A percentile compares a stretch with the other conserved stretches of the same genome.
These are phyloP conservation scores for Polydrusus cervinus DNA, from an alignment of 2,888 invertebrate species.

Conservation along the genomic window DNA sequence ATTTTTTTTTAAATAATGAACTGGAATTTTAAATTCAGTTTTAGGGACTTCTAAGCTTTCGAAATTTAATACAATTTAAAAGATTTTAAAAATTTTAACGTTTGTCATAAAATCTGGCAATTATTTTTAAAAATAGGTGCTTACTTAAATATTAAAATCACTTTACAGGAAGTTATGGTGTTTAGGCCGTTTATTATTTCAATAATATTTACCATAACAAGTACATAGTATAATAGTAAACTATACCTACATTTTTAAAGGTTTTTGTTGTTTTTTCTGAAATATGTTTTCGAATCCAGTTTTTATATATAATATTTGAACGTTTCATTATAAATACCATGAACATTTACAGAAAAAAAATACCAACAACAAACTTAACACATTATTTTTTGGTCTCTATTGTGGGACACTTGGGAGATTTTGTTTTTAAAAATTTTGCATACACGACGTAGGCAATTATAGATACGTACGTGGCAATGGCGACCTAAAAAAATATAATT, in stretches of 20 bases:
- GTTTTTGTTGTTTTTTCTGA: background rate
- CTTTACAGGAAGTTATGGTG: too few species aligned
- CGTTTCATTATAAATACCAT: background rate
- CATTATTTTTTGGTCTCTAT: background rate
- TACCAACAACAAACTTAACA: background rate
- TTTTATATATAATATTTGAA: background rate
- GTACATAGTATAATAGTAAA: too few species aligned
- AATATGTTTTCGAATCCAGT: conserved; percentile 18
- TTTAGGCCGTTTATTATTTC: too few species aligned
- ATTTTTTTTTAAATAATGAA: too few species aligned
- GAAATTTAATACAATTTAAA: too few species aligned
- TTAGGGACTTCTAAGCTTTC: too few species aligned
- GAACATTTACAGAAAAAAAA: background rate
- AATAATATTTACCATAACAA: too few species aligned
- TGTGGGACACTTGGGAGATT: conserved; percentile 38
- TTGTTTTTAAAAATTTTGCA: conserved; percentile 42
- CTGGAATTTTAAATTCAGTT: too few species aligned
- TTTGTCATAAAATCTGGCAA: too few species aligned
- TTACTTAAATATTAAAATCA: too few species aligned
- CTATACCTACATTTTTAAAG: background rate
- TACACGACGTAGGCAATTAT: conserved; percentile 33
- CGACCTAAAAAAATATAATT: conserved; percentile 32
- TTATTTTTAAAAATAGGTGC: too few species aligned
- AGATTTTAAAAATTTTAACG: too few species aligned
- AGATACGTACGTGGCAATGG: conserved; percentile 39